Conservation (phyloP, 1,140 invertebrate species). For the Tenebrio molitor region DNA sequence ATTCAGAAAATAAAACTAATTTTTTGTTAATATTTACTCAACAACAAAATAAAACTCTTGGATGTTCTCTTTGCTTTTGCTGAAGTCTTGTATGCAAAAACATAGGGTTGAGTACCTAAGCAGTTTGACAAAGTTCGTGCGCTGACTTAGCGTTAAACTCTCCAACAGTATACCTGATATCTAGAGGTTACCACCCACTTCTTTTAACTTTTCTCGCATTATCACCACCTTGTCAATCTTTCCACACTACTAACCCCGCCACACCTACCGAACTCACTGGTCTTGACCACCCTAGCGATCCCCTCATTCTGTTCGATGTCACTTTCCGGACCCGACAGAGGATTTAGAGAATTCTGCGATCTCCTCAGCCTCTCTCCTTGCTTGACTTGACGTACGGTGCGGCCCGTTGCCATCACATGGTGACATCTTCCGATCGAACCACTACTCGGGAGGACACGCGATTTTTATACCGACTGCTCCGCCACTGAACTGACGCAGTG, state of each 20-base stretch:
- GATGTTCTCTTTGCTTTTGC: too few species aligned
- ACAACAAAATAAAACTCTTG: too few species aligned
- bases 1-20: too few species aligned
- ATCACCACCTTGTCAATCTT: neutral
- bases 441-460: slow-evolving; percentile 15
- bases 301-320: slow-evolving; percentile 38
- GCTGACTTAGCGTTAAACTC: too few species aligned
- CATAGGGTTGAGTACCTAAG: too few species aligned
- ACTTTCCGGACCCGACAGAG: slow-evolving; percentile 54
- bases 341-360: slow-evolving; percentile 59
- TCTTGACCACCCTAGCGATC: slow-evolving; percentile 52
- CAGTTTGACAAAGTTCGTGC: too few species aligned
- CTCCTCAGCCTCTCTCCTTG: slow-evolving; percentile 61
- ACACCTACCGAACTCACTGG: slow-evolving; percentile 45
- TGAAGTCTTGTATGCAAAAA: too few species aligned
- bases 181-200: too few species aligned
- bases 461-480: slow-evolving; percentile 21
- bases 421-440: slow-evolving; percentile 53
- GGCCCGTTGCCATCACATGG: slow-evolving; percentile 62
- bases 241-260: neutral
- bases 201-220: too few species aligned
- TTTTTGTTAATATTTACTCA: too few species aligned
- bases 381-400: slow-evolving; percentile 64
- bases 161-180: too few species aligned
- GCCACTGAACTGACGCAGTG: slow-evolving; percentile 34